phyloP scores from a whole-genome alignment of 1,140 invertebrate genomes.

The Calliopsis andreniformis region DNA sequence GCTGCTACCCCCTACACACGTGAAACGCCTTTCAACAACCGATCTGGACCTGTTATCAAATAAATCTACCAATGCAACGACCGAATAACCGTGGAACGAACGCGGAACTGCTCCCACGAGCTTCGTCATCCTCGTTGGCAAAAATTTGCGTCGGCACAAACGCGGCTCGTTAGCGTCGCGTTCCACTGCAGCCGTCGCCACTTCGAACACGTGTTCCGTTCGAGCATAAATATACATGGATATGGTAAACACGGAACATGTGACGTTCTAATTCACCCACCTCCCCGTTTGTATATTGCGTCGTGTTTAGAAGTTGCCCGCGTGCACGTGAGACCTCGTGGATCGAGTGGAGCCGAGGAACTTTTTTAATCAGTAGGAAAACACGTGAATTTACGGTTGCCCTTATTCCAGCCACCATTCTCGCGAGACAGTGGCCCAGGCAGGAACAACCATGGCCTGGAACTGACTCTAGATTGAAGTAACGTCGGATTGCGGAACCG shows the following conservation, averaged over 20 bases:
- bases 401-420: constrained; percentile 37
- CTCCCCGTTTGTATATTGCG: constrained; percentile 19
- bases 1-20: too few species aligned
- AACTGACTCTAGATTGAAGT: constrained; percentile 15
- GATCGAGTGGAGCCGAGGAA: neutral
- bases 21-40: too few species aligned
- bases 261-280: constrained; percentile 54
- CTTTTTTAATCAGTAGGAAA: constrained; percentile 40
- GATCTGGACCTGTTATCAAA: too few species aligned
- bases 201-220: constrained; percentile 50
- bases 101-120: neutral
- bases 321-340: neutral
- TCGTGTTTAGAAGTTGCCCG: constrained; percentile 23
- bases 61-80: too few species aligned
- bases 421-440: neutral
- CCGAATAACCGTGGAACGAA: too few species aligned
- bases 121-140: neutral
- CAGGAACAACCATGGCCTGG: neutral
- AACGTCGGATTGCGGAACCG: constrained; percentile 14
- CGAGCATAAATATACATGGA: constrained; percentile 64
- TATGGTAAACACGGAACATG: constrained; percentile 62
- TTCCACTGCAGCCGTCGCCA: constrained; percentile 23
- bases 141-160: constrained; percentile 52
- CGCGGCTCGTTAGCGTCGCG: constrained; percentile 54
- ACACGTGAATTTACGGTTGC: constrained; percentile 15